These are phyloP conservation scores for Drosophila varians DNA, from an alignment of 1,140 invertebrate species.

Conservation along the genomic window DNA sequence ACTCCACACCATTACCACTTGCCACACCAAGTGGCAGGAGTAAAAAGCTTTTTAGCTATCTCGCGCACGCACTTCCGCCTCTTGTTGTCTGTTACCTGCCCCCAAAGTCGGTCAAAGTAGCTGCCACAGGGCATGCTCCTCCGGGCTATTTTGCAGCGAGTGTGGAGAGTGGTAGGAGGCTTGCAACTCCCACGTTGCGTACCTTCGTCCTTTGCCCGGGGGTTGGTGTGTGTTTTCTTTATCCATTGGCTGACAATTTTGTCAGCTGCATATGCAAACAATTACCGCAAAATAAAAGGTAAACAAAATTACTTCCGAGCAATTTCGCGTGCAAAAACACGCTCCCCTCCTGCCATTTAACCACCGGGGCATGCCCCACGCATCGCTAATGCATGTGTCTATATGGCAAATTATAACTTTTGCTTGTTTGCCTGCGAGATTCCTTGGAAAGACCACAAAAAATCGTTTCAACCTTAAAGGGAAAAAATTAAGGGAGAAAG, in stretches of 20 bases:
- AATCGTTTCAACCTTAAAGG: neutral
- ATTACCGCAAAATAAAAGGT: constrained; percentile 79
- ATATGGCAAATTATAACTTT: constrained; percentile 63
- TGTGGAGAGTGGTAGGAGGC: constrained; percentile 3
- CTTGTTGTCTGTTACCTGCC: constrained; percentile 54
- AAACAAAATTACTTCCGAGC: constrained; percentile 80
- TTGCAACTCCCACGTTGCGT: neutral
- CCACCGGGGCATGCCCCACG: neutral
- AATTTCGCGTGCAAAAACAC: constrained; percentile 72
- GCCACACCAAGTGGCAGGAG: constrained; percentile 3
- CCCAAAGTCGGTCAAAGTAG: constrained; percentile 15
- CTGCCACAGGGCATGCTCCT: constrained; percentile 5
- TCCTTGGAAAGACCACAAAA: neutral
- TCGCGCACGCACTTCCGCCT: constrained; percentile 69
- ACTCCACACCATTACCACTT: neutral
- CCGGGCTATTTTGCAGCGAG: constrained; percentile 57
- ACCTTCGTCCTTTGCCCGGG: neutral
- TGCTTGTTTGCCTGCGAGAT: constrained; percentile 6
- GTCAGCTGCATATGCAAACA: constrained; percentile 76
- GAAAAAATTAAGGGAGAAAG: neutral
- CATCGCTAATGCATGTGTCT: constrained; percentile 54
- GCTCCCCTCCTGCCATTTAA: constrained; percentile 1
- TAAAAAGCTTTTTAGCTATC: constrained; percentile 61
- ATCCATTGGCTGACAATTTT: constrained; percentile 68
- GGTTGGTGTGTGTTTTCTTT: constrained; percentile 52